These are phyloP conservation scores for Coelogynopora nodosa DNA, from an alignment of 2,888 invertebrate species.

Conservation along the genomic window DNA sequence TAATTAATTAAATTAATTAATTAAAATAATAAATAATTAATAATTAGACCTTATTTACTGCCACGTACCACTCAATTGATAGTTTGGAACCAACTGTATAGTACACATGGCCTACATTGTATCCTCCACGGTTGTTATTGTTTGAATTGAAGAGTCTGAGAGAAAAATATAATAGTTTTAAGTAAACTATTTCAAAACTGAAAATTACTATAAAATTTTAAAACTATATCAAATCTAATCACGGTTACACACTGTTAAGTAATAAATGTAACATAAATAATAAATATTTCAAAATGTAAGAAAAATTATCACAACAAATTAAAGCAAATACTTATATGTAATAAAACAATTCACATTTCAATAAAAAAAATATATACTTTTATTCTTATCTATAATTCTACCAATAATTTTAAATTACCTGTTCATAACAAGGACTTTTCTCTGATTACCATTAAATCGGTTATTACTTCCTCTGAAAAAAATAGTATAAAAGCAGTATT, in stretches of 20 bases:
- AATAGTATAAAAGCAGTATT: too few relatives aligned
- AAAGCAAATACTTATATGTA: conserved; percentile 41
- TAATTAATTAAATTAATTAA: background rate
- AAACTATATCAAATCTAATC: too few relatives aligned
- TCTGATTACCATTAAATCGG: background rate
- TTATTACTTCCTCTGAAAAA: background rate
- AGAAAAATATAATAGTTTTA: too few relatives aligned
- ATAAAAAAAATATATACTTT: background rate
- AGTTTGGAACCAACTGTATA: conserved; percentile 58
- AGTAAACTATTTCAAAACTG: too few relatives aligned
- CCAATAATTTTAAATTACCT: background rate
- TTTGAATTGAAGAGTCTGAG: conserved; percentile 61
- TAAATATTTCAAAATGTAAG: too few relatives aligned
- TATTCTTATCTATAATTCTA: background rate
- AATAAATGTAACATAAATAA: too few relatives aligned
- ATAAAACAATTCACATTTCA: background rate
- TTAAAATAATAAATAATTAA: too few relatives aligned
- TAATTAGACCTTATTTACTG: too few relatives aligned
- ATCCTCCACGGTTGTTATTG: conserved; percentile 61
- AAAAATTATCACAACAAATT: too few relatives aligned
- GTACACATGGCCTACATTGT: conserved; percentile 59
- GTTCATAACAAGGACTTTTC: background rate
- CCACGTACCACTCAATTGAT: conserved; percentile 59
- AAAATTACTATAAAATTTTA: too few relatives aligned
- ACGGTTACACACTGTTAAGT: too few relatives aligned